phyloP scores from a whole-genome alignment of 1,140 invertebrate genomes.

The Charaxes varanes region DNA sequence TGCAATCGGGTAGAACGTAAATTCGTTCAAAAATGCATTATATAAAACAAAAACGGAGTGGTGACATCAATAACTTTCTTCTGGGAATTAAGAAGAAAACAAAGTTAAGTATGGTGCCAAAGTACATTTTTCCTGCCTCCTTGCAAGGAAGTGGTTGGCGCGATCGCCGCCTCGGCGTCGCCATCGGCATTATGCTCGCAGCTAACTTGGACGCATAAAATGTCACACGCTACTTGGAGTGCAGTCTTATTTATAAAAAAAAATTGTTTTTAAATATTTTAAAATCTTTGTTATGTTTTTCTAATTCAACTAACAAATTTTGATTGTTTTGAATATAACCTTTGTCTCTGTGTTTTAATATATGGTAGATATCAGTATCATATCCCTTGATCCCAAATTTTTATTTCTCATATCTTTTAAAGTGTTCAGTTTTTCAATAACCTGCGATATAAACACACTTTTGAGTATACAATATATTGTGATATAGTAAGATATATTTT shows the following conservation, averaged over 20 bases:
- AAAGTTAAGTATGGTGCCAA: slow-evolving; percentile 41
- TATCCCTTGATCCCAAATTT: too few species aligned
- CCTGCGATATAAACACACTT: too few species aligned
- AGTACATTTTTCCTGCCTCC: slow-evolving; percentile 49
- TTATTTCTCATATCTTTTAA: too few species aligned
- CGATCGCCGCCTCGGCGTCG: slow-evolving; percentile 45
- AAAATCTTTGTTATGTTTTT: too few species aligned
- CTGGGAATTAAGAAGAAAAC: slow-evolving; percentile 16
- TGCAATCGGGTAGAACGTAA: background rate
- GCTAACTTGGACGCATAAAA: slow-evolving; percentile 37
- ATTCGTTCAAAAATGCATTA: background rate
- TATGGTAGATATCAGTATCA: too few species aligned
- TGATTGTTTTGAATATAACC: too few species aligned
- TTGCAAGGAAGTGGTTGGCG: slow-evolving; percentile 50
- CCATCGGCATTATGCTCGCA: slow-evolving; percentile 43
- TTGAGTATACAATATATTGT: too few species aligned
- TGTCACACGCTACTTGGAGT: slow-evolving; percentile 23
- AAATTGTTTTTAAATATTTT: too few species aligned
- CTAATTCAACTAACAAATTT: too few species aligned
- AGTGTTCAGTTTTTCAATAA: too few species aligned
- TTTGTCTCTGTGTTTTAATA: too few species aligned
- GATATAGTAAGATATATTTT: too few species aligned
- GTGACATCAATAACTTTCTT: slow-evolving; percentile 9
- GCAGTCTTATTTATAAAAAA: background rate
- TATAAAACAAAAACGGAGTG: background rate